Evolutionary conservation across 2,888 invertebrate genomes (phyloP), one percentile per base, ranked within the genome.

Genomic region (Melolontha melolontha): DNA sequence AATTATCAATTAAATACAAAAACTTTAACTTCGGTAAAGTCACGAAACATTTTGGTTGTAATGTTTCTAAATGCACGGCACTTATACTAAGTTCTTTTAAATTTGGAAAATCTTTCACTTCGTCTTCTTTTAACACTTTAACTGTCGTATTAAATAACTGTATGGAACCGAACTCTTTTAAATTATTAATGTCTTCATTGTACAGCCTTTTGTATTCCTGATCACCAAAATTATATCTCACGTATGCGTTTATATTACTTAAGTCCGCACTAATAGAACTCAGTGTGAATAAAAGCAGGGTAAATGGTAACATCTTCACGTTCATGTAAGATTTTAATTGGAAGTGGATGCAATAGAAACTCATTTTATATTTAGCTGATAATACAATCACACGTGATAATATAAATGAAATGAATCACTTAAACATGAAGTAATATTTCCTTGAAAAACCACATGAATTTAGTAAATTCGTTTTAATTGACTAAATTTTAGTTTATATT

Each of bases 21-120:
- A n/a, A 41, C 51, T 40, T 34, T 12, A 64, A 40, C 1, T 40
- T 50, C n/a, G 64, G 39, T n/a, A 64, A 10, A 39, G 50, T 41
- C 11, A 8, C 5, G 39, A 64, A 51, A 51, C 64, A 51, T 29
- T 40, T 16, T 1, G 64, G 51, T 14, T 49, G 11, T 7, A 64
- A 5, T 41, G 5, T 17, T 50, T 10, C 16, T 16, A 51, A 16
- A 1, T 22, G 6, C 10, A 42, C n/a, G 5, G 22, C 49, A 34
- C 16, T 40, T 7, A 64, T 11, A 41, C 1, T 11, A 7, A 64
- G 17, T 51, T 64, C 64, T 40, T 51, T 17, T 17, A 64, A 17
- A 6, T 64, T 34, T 8, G 64, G 64, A 7, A 64, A 17, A 41
- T 47, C 40, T 1, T 12, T 6, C 14, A 64, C 27, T 4, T 11